Conservation (phyloP, 2,113 vertebrate genomes). For the Xiphophorus couchianus region DNA sequence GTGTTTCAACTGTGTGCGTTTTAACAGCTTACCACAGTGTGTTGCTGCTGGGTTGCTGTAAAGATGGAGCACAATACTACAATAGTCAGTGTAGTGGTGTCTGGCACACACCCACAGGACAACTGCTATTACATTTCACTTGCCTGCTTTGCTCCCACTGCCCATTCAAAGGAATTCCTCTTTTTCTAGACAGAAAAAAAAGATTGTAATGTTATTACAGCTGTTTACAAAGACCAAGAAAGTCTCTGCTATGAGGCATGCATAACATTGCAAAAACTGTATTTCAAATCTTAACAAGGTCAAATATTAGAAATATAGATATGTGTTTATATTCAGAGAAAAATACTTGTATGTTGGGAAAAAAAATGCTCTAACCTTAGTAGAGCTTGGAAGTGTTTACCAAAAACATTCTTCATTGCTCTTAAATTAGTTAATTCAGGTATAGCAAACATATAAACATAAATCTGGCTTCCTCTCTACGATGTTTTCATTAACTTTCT, state of each 20-base stretch:
- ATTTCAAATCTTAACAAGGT: background rate
- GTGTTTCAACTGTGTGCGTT: background rate
- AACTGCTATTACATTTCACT: slow-evolving; percentile 45
- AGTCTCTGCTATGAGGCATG: too few species aligned
- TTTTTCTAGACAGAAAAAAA: background rate
- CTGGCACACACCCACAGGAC: slow-evolving; percentile 53
- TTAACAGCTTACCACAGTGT: slow-evolving; percentile 11
- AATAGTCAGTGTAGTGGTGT: slow-evolving; percentile 44
- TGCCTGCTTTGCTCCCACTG: slow-evolving; percentile 15
- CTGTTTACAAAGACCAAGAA: background rate
- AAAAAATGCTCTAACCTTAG: background rate
- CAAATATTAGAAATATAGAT: background rate
- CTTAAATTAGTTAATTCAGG: background rate
- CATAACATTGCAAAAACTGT: too few species aligned
- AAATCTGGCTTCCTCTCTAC: background rate
- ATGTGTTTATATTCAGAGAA: background rate
- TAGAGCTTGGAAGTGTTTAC: too few species aligned
- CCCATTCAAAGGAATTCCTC: slow-evolving; percentile 12
- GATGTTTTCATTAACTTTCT: background rate
- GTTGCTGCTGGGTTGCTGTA: slow-evolving; percentile 15
- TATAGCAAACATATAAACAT: background rate
- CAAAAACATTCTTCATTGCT: background rate
- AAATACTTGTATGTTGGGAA: background rate
- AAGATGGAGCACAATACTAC: slow-evolving; percentile 33
- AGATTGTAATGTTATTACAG: background rate